A percentile compares a stretch with the other conserved stretches of the same genome.
Evolutionary conservation across 2,113 vertebrate species (phyloP).

Genomic region (Peromyscus californicus): DNA sequence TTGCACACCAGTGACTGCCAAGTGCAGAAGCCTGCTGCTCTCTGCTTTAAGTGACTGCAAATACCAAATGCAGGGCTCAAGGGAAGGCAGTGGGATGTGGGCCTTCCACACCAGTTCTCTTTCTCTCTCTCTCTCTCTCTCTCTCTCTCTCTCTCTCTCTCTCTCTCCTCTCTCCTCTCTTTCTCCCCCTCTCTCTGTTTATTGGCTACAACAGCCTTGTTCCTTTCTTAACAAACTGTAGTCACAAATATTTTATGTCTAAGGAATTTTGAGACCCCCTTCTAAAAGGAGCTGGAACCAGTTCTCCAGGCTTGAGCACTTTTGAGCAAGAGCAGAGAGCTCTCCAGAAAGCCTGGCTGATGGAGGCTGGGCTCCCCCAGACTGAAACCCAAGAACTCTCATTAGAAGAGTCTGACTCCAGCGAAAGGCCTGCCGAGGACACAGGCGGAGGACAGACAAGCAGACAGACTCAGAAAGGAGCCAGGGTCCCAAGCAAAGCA

Average conservation of each 20-base stretch:
- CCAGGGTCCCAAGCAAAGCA: conserved; percentile 65
- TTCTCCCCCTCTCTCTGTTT: conserved; percentile 48
- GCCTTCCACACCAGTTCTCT: conserved; percentile 24
- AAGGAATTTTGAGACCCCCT: conserved; percentile 78
- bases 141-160: neutral
- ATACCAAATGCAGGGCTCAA: neutral
- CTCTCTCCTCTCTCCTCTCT: neutral
- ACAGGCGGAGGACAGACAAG: conserved; percentile 71
- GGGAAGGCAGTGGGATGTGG: neutral
- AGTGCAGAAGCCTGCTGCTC: neutral
- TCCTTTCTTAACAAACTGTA: conserved; percentile 78
- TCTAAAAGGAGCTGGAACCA: conserved; percentile 60
- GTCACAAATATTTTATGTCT: conserved; percentile 78
- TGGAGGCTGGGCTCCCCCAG: conserved; percentile 76
- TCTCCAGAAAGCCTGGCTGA: conserved; percentile 78
- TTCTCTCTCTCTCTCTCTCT: neutral
- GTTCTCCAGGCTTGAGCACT: conserved; percentile 61
- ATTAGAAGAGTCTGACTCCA: conserved; percentile 79
- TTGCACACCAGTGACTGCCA: neutral
- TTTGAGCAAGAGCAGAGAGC: conserved; percentile 50
- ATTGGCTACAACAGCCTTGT: conserved; percentile 64
- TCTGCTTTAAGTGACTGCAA: conserved; percentile 52
- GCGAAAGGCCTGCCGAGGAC: conserved; percentile 81
- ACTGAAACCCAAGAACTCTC: conserved; percentile 81
- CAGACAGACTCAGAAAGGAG: conserved; percentile 58